Evolutionary conservation across 1,140 invertebrate species (phyloP).

Genomic region (Pseudomyrmex gracilis): DNA sequence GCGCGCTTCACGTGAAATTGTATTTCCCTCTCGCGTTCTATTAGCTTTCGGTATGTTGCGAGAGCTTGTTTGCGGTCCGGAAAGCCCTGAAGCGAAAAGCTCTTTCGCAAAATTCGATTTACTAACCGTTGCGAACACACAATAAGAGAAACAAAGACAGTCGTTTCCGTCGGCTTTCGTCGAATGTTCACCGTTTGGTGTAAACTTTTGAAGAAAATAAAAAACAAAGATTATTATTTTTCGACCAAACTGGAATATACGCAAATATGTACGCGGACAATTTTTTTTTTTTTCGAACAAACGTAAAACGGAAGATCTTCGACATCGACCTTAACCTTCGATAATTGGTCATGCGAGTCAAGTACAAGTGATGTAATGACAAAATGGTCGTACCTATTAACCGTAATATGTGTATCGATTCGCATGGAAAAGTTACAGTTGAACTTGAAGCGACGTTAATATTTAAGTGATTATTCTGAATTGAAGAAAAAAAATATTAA

Average conservation of each 20-base stretch:
- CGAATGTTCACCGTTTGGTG: background rate
- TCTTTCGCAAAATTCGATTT: conserved; percentile 19
- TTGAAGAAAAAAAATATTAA: background rate
- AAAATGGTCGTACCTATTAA: background rate
- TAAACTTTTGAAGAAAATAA: too few relatives aligned
- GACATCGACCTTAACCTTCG: conserved; percentile 19
- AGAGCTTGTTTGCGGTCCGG: background rate
- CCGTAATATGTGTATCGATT: conserved; percentile 14
- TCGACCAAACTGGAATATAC: background rate
- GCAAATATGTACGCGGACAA: background rate
- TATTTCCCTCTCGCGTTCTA: conserved; percentile 8
- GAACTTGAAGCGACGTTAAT: too few relatives aligned
- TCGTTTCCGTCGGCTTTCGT: background rate
- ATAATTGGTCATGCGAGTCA: background rate
- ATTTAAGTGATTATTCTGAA: too few relatives aligned
- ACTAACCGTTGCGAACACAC: background rate
- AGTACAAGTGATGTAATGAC: conserved; percentile 25
- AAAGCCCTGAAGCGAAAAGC: conserved; percentile 7
- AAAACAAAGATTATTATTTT: too few relatives aligned
- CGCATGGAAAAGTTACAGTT: background rate
- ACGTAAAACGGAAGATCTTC: background rate
- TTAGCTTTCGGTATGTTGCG: background rate
- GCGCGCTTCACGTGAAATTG: conserved; percentile 6
- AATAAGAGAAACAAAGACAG: background rate
- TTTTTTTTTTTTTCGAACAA: background rate